Evolutionary conservation across 35 echinoderm and acorn worm species (phyloP).

Genomic region (Apostichopus japonicus): DNA sequence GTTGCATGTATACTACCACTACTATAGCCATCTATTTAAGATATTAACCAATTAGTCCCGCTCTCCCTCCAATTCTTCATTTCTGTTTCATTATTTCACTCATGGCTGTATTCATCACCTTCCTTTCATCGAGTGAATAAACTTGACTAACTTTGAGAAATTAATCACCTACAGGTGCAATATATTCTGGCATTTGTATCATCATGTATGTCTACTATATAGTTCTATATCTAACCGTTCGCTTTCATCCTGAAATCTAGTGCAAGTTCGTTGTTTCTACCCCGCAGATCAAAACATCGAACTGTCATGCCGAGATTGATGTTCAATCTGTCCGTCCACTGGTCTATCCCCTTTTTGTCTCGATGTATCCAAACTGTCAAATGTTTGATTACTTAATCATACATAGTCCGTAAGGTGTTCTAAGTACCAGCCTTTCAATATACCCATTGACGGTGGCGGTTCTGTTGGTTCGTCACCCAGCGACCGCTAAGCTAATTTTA

Average conservation of each 20-base stretch:
- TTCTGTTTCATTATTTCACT: neutral
- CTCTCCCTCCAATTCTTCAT: neutral
- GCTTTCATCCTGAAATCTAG: neutral
- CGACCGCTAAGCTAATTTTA: conserved; percentile 33
- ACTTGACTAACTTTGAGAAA: neutral
- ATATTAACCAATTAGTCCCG: too few relatives aligned
- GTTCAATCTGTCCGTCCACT: neutral
- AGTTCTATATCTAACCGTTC: neutral
- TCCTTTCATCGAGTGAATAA: neutral
- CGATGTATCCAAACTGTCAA: conserved; percentile 18
- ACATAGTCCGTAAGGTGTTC: conserved; percentile 42
- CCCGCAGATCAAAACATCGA: conserved; percentile 34
- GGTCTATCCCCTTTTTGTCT: neutral
- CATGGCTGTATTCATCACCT: neutral
- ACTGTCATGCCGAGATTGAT: neutral
- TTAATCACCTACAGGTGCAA: conserved; percentile 6
- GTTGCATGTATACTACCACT: too few relatives aligned
- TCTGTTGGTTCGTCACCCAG: conserved; percentile 24
- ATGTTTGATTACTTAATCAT: conserved; percentile 49
- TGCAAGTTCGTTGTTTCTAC: conserved; percentile 9
- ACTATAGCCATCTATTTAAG: too few relatives aligned
- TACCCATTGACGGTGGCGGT: neutral
- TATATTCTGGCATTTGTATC: neutral
- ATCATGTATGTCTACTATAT: too few relatives aligned
- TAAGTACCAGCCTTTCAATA: conserved; percentile 1